Base-by-base conservation (phyloP, 2,113 vertebrate species). In the Lipophrys pholis region DNA sequence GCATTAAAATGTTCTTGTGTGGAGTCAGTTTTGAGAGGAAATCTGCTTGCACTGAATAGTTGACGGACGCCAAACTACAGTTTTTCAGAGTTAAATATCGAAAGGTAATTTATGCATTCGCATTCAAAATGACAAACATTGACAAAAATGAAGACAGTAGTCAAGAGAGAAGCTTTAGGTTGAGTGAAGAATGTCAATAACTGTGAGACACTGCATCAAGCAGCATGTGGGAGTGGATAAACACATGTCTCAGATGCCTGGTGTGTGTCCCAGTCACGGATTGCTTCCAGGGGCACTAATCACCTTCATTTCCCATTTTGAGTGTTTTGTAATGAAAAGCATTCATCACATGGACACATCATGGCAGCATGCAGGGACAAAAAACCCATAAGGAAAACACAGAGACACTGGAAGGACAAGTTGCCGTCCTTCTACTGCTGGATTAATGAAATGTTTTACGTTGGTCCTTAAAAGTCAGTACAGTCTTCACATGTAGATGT, bases 141-240 rank as follows among this genome's bases (percentile, higher is more conserved):
- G 10, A 63, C 50, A 69, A n/a, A 55, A 45, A 46, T 16, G 8
- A 51, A 60, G 46, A 70, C 66, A 67, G 12, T 72, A 36, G 46
- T 48, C 58, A 77, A 41, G 43, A 71, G 35, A 69, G 30, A 48
- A 15, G 49, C 59, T 5, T 73, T 60, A 73, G 74, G 73, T 86
- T 82, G 17, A 86, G 11, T 42, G 71, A 68, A 17, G 55, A 59
- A 74, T 50, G 21, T 45, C 40, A 75, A 70, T 61, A 80, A 86
- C 35, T 73, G 40, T 64, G 48, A 72, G 52, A 59, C 69, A 62
- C 16, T 52, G 73, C 61, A 74, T 53, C 16, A 65, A 69, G 69
- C 80, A 81, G 62, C 48, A 48, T 76, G 69, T 87, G 68, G 70
- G 82, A 81, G 81, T 80, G 84, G 76, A 83, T 86, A 79, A 84